Evolutionary conservation across 2,888 invertebrate genomes (phyloP).

Genomic region (Strigamia transsilvanica): DNA sequence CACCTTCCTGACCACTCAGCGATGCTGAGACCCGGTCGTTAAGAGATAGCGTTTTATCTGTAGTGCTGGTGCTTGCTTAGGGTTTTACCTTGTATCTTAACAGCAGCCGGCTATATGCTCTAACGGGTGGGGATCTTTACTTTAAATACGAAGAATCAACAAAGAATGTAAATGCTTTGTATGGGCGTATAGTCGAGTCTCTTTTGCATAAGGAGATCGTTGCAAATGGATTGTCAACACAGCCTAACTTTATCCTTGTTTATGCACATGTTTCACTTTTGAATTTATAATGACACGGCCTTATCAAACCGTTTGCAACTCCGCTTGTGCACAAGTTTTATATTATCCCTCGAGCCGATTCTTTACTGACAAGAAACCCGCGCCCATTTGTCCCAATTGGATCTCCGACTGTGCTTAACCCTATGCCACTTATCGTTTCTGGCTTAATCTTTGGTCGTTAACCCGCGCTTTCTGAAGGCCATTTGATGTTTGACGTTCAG

Average conservation of each 20-base stretch:
- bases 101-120: slow-evolving; percentile 3
- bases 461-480: slow-evolving; percentile 13
- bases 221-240: slow-evolving; percentile 36
- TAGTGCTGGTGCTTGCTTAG: slow-evolving; percentile 37
- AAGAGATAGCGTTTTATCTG: slow-evolving; percentile 51
- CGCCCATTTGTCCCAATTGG: slow-evolving; percentile 36
- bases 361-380: background rate
- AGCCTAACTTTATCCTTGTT: slow-evolving; percentile 28
- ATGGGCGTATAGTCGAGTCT: slow-evolving; percentile 12
- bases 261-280: slow-evolving; percentile 13
- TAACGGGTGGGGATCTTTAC: slow-evolving; percentile 5
- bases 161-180: slow-evolving; percentile 13
- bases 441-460: slow-evolving; percentile 31
- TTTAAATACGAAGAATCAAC: slow-evolving; percentile 37
- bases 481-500: slow-evolving; percentile 22
- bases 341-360: slow-evolving; percentile 12
- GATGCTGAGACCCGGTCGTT: slow-evolving; percentile 48
- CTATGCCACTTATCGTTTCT: background rate
- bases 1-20: slow-evolving; percentile 41
- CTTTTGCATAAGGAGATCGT: slow-evolving; percentile 32
- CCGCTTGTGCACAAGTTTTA: background rate
- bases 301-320: background rate
- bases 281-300: background rate
- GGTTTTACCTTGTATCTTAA: slow-evolving; percentile 32
- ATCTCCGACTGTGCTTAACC: slow-evolving; percentile 37